Conservation (phyloP, 2,888 invertebrate genomes). For the Boloria selene region DNA sequence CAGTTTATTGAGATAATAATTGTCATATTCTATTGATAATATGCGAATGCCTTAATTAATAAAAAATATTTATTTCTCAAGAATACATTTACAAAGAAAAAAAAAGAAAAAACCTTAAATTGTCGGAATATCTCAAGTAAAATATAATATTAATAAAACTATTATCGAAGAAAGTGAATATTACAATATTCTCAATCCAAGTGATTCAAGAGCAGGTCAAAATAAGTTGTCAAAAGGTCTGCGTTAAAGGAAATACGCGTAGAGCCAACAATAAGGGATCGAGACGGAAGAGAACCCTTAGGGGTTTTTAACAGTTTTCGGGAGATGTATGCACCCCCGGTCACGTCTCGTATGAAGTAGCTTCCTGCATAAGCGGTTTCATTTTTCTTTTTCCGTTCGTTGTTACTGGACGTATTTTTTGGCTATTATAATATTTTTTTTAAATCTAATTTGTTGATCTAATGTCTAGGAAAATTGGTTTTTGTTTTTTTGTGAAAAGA, state of each 20-base stretch:
- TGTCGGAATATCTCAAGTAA: no score
- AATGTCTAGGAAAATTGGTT: constrained; percentile 24
- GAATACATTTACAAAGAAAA: no score
- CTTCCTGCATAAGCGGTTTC: constrained; percentile 75
- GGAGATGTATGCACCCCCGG: constrained; percentile 77
- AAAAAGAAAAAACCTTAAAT: no score
- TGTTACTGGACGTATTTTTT: constrained; percentile 30
- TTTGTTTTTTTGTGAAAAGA: not conserved
- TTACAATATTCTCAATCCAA: no score
- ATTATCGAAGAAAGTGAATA: no score
- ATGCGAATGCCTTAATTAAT: no score
- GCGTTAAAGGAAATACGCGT: constrained; percentile 35
- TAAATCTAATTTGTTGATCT: constrained; percentile 15
- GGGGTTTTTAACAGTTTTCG: constrained; percentile 75
- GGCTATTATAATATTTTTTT: constrained; percentile 25
- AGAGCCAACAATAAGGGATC: constrained; percentile 43
- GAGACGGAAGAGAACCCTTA: constrained; percentile 55
- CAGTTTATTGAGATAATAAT: no score
- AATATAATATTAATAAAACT: no score
- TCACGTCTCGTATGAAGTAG: constrained; percentile 79
- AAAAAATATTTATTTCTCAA: no score
- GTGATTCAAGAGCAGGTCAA: constrained; percentile 8
- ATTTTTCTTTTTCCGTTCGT: constrained; percentile 65
- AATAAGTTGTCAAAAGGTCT: constrained; percentile 30
- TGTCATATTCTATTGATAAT: no score